Conservation (phyloP, 2,888 invertebrate genomes). For the Pogonocherus hispidulus region DNA sequence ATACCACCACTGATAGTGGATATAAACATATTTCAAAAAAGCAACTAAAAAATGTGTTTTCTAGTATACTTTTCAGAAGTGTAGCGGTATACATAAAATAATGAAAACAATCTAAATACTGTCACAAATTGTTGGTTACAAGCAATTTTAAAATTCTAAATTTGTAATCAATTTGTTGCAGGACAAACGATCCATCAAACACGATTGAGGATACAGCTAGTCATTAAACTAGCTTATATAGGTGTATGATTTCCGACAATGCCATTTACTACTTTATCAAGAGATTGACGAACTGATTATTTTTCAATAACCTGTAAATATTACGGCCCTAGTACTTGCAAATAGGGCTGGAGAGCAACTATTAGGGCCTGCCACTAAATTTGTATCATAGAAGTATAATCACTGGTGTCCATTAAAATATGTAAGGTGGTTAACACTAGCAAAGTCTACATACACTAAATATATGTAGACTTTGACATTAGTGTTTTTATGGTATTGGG, state of each 20-base stretch:
- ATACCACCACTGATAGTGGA: too few species aligned
- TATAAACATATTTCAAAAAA: too few species aligned
- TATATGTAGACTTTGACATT: too few species aligned
- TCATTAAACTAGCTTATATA: not conserved
- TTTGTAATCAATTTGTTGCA: slow-evolving; percentile 40
- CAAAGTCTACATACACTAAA: too few species aligned
- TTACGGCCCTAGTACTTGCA: slow-evolving; percentile 39
- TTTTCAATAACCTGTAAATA: slow-evolving; percentile 40
- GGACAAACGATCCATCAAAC: slow-evolving; percentile 52
- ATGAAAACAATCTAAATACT: too few species aligned
- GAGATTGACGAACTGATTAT: slow-evolving; percentile 13
- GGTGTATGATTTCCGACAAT: slow-evolving; percentile 7
- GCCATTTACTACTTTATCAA: slow-evolving; percentile 7
- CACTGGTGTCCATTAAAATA: not conserved
- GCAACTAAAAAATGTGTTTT: too few species aligned
- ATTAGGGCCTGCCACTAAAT: slow-evolving; percentile 33
- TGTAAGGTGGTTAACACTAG: too few species aligned
- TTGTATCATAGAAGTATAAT: slow-evolving; percentile 5
- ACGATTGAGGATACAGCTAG: slow-evolving; percentile 37
- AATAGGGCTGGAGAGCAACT: slow-evolving; percentile 51
- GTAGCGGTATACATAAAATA: too few species aligned
- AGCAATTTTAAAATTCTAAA: slow-evolving; percentile 21
- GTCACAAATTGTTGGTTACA: too few species aligned
- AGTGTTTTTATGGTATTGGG: not conserved
- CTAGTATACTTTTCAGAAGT: too few species aligned